Base-by-base conservation (phyloP, 1,140 invertebrate species). In the Drosophila lini region DNA sequence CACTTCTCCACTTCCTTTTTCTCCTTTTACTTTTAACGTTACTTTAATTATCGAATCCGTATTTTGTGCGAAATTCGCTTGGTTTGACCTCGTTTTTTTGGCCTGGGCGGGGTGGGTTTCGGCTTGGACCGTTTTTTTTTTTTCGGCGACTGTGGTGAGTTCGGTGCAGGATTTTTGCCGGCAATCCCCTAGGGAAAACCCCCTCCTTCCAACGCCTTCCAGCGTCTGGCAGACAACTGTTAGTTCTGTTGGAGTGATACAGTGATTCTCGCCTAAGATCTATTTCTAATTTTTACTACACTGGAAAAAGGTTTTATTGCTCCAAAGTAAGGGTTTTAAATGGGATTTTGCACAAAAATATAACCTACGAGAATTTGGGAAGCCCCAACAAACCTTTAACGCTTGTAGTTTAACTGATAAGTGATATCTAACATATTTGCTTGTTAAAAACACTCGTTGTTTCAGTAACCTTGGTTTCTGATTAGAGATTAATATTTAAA, bases 91-190 rank as follows among this genome's bases (percentile, higher is more conserved):
- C 67, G 40, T 71, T 73, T 71, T 44, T 32, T n/a, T 25, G 4
- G 32, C 36, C 32, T 36, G 50, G 64, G 68, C 28, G 79, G 80
- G 80, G 68, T 82, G 59, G 75, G 62, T 74, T 78, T 32, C n/a
- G n/a, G 19, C 16, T 16, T 0, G 7, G 40, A 58, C 31, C 28
- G 3, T n/a, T 31, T 47, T 59, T 58, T 16, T 45, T 75, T 53
- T 53, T 53, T 53, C 52, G 52, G 32, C 28, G 22, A 28, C 34
- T 74, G 60, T 75, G 73, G 53, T 74, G 70, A 58, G 70, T 74
- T 50, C 7, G 8, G 10, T 15, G 9, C 31, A 44, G 58, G 71
- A 74, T 74, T 50, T 56, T 67, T 65, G 45, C 65, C 65, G 65
- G 65, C 45, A 65, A 41, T 52, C 47, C 65, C 61, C 22, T 65